Evolutionary conservation across 2,888 invertebrate species (phyloP).

Genomic region (Drosophila lutescens): DNA sequence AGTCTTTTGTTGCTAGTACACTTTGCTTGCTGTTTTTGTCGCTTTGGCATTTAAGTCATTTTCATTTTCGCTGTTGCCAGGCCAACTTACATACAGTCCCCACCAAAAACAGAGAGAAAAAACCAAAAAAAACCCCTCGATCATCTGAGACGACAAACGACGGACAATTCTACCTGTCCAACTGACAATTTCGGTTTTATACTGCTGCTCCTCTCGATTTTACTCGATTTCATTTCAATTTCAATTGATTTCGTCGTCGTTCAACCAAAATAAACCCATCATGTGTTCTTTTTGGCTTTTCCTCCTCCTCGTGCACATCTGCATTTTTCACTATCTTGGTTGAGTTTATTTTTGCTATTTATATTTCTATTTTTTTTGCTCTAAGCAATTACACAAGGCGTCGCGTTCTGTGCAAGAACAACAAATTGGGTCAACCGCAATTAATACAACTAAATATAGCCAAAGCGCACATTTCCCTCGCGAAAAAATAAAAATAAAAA

Average conservation of each 20-base stretch:
- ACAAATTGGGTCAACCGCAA: constrained; percentile 75
- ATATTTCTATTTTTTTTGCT: constrained; percentile 12
- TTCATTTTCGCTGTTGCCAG: constrained; percentile 46
- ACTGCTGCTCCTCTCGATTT: constrained; percentile 1
- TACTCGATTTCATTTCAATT: constrained; percentile 50
- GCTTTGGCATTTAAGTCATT: constrained; percentile 26
- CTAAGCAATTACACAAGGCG: constrained; percentile 58
- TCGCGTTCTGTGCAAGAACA: constrained; percentile 45
- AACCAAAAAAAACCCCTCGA: not conserved
- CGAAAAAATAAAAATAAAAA: constrained; percentile 14
- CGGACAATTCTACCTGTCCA: constrained; percentile 19
- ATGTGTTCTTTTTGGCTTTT: constrained; percentile 18
- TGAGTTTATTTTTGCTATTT: constrained; percentile 20
- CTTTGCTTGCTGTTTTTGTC: constrained; percentile 27
- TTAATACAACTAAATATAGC: constrained; percentile 75
- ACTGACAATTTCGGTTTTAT: constrained; percentile 34
- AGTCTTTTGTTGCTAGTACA: constrained; percentile 29
- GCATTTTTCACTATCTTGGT: constrained; percentile 18
- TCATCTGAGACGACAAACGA: constrained; percentile 3
- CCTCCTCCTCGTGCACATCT: constrained; percentile 17
- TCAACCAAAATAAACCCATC: constrained; percentile 62
- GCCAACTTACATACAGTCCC: constrained; percentile 17
- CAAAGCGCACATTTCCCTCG: constrained; percentile 49
- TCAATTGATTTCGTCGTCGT: constrained; percentile 70
- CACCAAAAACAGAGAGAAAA: not conserved